Evolutionary conservation across 2,113 vertebrate species (phyloP).

Genomic region (Orthonyx spaldingii): DNA sequence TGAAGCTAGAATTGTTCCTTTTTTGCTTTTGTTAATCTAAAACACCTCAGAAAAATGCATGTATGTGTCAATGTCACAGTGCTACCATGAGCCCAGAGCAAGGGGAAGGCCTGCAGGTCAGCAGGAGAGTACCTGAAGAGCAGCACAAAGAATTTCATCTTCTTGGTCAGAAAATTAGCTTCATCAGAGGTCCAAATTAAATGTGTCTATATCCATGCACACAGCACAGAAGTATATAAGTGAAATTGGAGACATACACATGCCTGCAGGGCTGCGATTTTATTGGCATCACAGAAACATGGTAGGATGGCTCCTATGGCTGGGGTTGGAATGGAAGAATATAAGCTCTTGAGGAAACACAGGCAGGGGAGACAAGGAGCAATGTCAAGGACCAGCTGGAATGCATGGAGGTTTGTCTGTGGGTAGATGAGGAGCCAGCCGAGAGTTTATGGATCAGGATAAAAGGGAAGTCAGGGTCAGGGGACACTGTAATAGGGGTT

Average conservation of each 20-base stretch:
- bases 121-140: neutral
- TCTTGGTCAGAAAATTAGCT: neutral
- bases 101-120: neutral
- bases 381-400: neutral
- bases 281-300: neutral
- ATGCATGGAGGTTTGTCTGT: neutral
- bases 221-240: neutral
- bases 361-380: neutral
- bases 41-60: neutral
- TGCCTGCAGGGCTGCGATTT: neutral
- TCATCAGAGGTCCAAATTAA: neutral
- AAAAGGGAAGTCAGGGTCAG: neutral
- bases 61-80: neutral
- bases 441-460: too few species aligned
- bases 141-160: neutral
- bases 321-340: neutral
- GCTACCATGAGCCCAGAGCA: neutral
- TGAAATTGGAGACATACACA: fast-evolving
- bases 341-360: neutral
- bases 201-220: fast-evolving
- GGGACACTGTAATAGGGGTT: fast-evolving
- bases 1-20: neutral
- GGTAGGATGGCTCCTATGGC: neutral
- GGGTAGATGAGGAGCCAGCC: fast-evolving
- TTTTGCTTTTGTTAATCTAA: neutral